Evolutionary conservation across 2,113 vertebrate species (phyloP).

Genomic region (Dunckerocampus dactyliophorus): DNA sequence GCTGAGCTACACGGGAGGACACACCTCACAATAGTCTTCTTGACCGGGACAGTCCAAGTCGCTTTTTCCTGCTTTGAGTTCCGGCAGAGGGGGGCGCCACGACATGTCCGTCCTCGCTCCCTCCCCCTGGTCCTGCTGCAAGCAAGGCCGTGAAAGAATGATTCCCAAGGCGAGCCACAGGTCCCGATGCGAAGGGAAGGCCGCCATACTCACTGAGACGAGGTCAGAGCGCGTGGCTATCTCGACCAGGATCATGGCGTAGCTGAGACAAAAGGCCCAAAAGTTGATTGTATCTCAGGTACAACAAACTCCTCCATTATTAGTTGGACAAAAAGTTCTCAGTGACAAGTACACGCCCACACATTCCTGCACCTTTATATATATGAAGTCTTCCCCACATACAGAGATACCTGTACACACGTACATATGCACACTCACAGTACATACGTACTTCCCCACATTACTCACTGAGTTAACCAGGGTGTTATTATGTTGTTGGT

Average conservation of each 20-base stretch:
- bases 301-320: no score
- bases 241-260: conserved; percentile 74
- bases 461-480: no score
- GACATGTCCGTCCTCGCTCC: conserved; percentile 59
- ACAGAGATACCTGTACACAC: no score
- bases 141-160: conserved; percentile 16
- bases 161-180: conserved; percentile 28
- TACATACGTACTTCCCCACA: no score
- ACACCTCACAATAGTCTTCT: conserved; percentile 72
- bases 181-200: conserved; percentile 30
- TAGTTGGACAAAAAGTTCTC: no score
- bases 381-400: no score
- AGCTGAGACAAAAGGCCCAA: conserved; percentile 54
- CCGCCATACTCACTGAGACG: conserved; percentile 64
- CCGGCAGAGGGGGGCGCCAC: conserved; percentile 70
- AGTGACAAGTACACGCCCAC: no score
- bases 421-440: no score
- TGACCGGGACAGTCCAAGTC: conserved; percentile 70
- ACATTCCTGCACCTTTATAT: no score
- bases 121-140: conserved; percentile 58
- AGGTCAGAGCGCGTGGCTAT: conserved; percentile 71
- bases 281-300: not conserved
- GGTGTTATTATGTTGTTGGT: no score
- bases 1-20: not conserved
- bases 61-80: conserved; percentile 65